Evolutionary conservation across 2,888 invertebrate species (phyloP).

Genomic region (Xylocampa areola): DNA sequence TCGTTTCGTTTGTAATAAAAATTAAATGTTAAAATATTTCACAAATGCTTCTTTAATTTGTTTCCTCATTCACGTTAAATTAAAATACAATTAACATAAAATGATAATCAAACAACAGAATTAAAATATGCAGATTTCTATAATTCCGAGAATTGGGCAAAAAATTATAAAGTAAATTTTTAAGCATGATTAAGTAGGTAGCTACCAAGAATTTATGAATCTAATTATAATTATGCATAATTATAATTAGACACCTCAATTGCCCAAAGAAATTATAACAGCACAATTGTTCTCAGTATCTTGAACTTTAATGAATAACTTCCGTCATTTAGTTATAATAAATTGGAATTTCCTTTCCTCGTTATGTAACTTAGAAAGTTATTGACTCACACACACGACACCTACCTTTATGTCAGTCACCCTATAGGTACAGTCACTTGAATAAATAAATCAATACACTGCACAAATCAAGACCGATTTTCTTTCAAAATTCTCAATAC

Average conservation of each 20-base stretch:
- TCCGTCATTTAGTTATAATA: constrained; percentile 44
- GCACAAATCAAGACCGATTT: too few relatives aligned
- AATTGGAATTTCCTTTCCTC: constrained; percentile 49
- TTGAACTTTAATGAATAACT: constrained; percentile 30
- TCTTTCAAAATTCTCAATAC: too few relatives aligned
- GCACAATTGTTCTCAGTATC: constrained; percentile 5
- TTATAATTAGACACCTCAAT: constrained; percentile 12
- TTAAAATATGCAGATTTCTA: constrained; percentile 2
- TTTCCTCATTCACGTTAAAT: constrained; percentile 31
- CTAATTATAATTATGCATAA: neutral
- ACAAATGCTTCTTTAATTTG: constrained; percentile 48
- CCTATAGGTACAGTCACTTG: too few relatives aligned
- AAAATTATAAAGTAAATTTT: too few relatives aligned
- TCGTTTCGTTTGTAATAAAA: constrained; percentile 81
- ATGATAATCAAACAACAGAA: constrained; percentile 2
- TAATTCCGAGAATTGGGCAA: constrained; percentile 8
- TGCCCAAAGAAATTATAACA: constrained; percentile 7
- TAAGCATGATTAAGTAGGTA: constrained; percentile 18
- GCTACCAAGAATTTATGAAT: constrained; percentile 1
- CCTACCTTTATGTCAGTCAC: constrained; percentile 1
- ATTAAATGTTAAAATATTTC: constrained; percentile 59
- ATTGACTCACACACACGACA: constrained; percentile 40
- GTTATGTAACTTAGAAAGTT: constrained; percentile 52
- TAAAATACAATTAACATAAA: constrained; percentile 26
- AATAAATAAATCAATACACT: too few relatives aligned